Conservation (phyloP, 2,888 invertebrate genomes). For the Ennomos quercinarius region DNA sequence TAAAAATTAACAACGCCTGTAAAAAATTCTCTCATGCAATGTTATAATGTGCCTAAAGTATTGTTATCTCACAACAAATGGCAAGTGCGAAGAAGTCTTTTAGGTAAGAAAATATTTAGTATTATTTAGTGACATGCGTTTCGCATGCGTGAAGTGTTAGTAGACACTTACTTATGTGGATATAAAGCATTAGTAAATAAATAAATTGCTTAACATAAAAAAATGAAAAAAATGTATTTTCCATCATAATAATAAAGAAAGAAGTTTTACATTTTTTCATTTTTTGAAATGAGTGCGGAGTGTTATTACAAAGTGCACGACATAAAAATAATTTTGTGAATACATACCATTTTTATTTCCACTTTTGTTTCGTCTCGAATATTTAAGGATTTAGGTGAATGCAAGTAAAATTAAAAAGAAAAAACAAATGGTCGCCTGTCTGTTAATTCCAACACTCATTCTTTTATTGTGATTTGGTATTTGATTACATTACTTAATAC, state of each 20-base stretch:
- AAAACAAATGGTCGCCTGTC: constrained; percentile 80
- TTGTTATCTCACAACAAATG: constrained; percentile 85
- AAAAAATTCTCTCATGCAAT: constrained; percentile 47
- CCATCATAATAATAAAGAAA: background rate
- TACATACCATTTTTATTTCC: constrained; percentile 76
- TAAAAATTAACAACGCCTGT: constrained; percentile 18
- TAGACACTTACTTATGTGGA: constrained; percentile 54
- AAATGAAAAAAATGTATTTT: constrained; percentile 53
- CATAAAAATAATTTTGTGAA: constrained; percentile 71
- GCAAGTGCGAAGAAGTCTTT: constrained; percentile 57
- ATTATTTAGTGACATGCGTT: constrained; percentile 51
- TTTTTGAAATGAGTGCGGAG: constrained; percentile 72
- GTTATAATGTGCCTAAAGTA: constrained; percentile 48
- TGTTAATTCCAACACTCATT: constrained; percentile 86
- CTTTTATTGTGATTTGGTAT: constrained; percentile 83
- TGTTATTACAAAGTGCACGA: constrained; percentile 70
- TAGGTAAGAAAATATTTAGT: constrained; percentile 29
- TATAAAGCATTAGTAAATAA: constrained; percentile 66
- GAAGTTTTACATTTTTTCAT: constrained; percentile 57
- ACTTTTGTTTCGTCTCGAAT: constrained; percentile 59
- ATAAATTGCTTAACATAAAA: constrained; percentile 23
- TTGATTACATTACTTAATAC: constrained; percentile 67
- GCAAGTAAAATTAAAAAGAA: constrained; percentile 49
- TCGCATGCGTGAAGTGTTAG: constrained; percentile 61
- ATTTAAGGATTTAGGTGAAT: constrained; percentile 44